Percentiles rank a stretch among this genome's conserved stretches.
phyloP scores from a whole-genome alignment of 2,113 vertebrate species.

The Microtus ochrogaster region DNA sequence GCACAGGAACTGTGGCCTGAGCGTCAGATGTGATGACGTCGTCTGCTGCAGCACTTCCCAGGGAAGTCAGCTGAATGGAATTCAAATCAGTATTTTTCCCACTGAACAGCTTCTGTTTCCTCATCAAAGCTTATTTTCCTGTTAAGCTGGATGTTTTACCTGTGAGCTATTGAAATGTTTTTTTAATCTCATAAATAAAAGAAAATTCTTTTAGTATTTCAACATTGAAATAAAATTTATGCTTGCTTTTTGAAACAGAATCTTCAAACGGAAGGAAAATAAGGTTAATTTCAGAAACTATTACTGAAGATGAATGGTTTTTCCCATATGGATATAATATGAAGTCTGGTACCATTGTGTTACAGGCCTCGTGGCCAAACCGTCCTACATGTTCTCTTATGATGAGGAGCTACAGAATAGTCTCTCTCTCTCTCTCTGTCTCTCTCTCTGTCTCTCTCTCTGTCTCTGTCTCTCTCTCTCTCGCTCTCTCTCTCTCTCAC shows the following conservation, averaged over 20 bases:
- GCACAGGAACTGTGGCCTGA: not conserved
- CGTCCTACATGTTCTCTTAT: constrained; percentile 12
- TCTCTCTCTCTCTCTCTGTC: too few species aligned
- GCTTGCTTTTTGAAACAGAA: constrained; percentile 44
- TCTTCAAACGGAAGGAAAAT: constrained; percentile 50
- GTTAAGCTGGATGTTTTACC: constrained; percentile 68
- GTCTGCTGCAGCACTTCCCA: constrained; percentile 21
- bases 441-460: too few species aligned
- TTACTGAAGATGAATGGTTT: constrained; percentile 36
- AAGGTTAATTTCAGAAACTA: constrained; percentile 49
- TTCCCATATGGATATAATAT: not conserved
- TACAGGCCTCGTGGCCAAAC: constrained; percentile 7
- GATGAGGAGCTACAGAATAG: not conserved
- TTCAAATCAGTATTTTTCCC: constrained; percentile 51
- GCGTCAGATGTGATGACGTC: constrained; percentile 8
- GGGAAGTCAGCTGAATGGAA: constrained; percentile 58
- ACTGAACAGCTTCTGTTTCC: constrained; percentile 59
- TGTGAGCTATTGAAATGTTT: constrained; percentile 70
- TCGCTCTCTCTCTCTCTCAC: too few species aligned
- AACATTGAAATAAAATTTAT: constrained; percentile 57
- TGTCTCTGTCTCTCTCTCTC: too few species aligned
- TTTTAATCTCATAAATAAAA: constrained; percentile 60
- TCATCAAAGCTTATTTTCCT: constrained; percentile 65
- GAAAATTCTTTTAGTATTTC: constrained; percentile 53
- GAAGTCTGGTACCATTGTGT: constrained; percentile 2